Evolutionary conservation across 2,113 vertebrate species (phyloP).

Genomic region (Carassius gibelio): DNA sequence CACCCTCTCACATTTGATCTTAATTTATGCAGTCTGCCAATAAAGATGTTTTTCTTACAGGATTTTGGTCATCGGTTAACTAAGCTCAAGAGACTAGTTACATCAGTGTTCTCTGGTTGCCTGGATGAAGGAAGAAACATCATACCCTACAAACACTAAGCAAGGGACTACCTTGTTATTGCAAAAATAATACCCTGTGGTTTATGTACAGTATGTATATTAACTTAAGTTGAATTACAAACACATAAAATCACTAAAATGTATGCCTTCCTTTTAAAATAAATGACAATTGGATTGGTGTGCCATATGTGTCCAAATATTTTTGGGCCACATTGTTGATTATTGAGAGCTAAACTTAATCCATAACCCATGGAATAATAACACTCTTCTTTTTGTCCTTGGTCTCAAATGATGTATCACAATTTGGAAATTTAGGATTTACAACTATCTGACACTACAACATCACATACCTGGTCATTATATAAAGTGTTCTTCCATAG

Average conservation of each 20-base stretch:
- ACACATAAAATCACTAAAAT: not conserved
- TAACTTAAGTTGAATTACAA: not conserved
- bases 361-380: not conserved
- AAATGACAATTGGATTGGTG: not conserved
- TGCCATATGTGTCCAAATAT: not conserved
- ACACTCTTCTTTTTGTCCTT: not conserved
- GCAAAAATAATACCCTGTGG: not conserved
- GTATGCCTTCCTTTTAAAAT: not conserved
- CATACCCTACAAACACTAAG: not conserved
- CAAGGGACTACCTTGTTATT: constrained; percentile 16
- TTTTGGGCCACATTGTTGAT: not conserved
- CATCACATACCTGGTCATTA: constrained; percentile 13
- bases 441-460: not conserved
- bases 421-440: not conserved
- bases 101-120: not conserved
- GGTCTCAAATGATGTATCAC: not conserved
- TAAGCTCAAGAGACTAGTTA: constrained; percentile 16
- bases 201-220: not conserved
- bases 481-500: not conserved
- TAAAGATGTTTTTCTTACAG: constrained; percentile 28
- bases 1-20: not conserved
- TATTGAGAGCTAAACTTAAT: not conserved
- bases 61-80: constrained; percentile 7
- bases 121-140: constrained; percentile 23
- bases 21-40: not conserved